A percentile compares a stretch with the other conserved stretches of the same genome.
Evolutionary conservation across 2,113 vertebrate genomes (phyloP).

Genomic region (Electrona antarctica): DNA sequence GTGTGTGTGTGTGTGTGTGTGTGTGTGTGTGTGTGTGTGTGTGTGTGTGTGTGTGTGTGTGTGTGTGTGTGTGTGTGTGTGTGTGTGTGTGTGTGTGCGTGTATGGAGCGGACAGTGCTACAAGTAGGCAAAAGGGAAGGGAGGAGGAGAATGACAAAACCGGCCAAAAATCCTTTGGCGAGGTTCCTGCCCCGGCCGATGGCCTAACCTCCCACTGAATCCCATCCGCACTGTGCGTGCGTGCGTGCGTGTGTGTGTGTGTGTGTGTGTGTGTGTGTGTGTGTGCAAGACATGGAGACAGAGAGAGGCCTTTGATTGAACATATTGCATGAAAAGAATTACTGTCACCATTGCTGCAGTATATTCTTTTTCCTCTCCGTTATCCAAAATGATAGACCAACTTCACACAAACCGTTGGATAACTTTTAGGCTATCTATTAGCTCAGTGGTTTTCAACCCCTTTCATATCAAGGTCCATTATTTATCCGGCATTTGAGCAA

Average conservation of each 20-base stretch:
- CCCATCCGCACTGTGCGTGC: slow-evolving; percentile 25
- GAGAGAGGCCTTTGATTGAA: not conserved
- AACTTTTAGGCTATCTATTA: too few species aligned
- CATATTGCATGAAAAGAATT: slow-evolving; percentile 4
- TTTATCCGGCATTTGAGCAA: too few species aligned
- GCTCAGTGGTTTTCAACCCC: too few species aligned
- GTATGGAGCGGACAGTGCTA: slow-evolving; percentile 3
- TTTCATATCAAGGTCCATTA: too few species aligned
- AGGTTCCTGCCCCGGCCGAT: slow-evolving; percentile 23
- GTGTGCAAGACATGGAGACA: not conserved
- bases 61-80: not conserved
- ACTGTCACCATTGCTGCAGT: not conserved
- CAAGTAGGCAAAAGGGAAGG: not conserved
- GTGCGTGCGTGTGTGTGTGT: slow-evolving; percentile 7
- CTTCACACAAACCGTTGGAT: not conserved
- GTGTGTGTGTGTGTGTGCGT: slow-evolving; percentile 6
- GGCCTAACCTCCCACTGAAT: slow-evolving; percentile 32
- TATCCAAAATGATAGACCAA: not conserved
- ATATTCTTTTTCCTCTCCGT: too few species aligned
- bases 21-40: not conserved
- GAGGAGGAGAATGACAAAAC: slow-evolving; percentile 6
- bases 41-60: not conserved
- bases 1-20: not conserved
- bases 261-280: not conserved
- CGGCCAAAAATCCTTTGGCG: slow-evolving; percentile 36